Conservation (phyloP, 2,888 invertebrate species). For the Xestia ashworthii region DNA sequence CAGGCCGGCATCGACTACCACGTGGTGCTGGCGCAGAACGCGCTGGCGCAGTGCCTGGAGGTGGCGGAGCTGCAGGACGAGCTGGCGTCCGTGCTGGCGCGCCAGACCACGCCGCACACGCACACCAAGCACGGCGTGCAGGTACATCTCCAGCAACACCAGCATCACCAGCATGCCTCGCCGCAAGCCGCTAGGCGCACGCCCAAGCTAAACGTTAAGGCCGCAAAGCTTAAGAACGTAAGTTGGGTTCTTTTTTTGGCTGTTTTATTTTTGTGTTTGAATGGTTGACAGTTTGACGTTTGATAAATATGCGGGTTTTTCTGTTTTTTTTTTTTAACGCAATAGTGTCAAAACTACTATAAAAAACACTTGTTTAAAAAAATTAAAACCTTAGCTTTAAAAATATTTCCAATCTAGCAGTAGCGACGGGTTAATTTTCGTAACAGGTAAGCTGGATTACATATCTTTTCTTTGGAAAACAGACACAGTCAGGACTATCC, state of each 20-base stretch:
- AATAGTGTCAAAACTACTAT: not conserved
- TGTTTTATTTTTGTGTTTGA: conserved; percentile 1
- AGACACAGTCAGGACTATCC: too few relatives aligned
- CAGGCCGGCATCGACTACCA: conserved; percentile 99
- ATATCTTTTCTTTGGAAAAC: too few relatives aligned
- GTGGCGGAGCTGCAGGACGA: conserved; percentile 96
- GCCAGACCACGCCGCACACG: conserved; percentile 97
- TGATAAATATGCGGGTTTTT: not conserved
- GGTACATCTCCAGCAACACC: conserved; percentile 81
- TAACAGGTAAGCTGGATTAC: too few relatives aligned
- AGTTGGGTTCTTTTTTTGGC: conserved; percentile 69
- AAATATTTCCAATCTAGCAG: not conserved
- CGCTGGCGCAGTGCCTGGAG: conserved; percentile 97
- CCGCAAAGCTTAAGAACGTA: conserved; percentile 88
- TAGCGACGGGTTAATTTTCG: too few relatives aligned
- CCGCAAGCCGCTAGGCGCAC: conserved; percentile 56
- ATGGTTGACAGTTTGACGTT: conserved; percentile 51
- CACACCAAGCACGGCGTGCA: conserved; percentile 96
- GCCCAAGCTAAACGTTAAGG: conserved; percentile 75
- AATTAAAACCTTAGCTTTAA: not conserved
- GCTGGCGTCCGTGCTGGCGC: conserved; percentile 97
- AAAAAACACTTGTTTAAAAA: not conserved
- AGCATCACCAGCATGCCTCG: conserved; percentile 36
- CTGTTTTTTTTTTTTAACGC: not conserved
- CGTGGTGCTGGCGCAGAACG: conserved; percentile 98